Percentiles rank a stretch among this genome's conserved stretches.
Conservation (phyloP, 2,797 vertebrate genomes). For the Xenentodon cancila region DNA sequence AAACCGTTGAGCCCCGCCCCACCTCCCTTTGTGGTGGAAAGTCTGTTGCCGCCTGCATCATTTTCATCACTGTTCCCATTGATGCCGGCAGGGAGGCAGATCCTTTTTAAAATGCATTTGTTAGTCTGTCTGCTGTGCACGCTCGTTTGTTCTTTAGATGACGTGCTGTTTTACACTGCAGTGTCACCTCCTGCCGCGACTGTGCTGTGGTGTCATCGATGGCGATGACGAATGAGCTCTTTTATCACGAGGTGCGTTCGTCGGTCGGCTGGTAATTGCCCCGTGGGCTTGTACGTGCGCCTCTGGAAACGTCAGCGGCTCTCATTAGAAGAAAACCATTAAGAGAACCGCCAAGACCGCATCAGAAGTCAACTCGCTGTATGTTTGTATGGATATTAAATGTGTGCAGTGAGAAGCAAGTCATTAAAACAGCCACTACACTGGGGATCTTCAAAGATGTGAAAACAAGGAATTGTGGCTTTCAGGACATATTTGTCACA, state of each 20-base stretch:
- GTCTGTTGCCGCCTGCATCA: background rate
- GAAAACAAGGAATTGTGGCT: no score
- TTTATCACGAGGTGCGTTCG: constrained; percentile 1
- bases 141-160: constrained; percentile 4
- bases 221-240: constrained; percentile 16
- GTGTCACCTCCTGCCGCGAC: constrained; percentile 16
- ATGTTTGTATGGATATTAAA: constrained; percentile 12
- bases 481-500: no score
- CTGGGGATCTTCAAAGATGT: no score
- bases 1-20: no score
- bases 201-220: constrained; percentile 9
- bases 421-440: no score
- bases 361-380: background rate
- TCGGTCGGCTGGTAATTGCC: constrained; percentile 1
- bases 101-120: background rate
- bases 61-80: background rate
- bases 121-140: background rate
- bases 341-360: background rate
- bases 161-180: constrained; percentile 3
- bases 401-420: background rate
- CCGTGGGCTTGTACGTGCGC: constrained; percentile 1
- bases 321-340: constrained; percentile 9
- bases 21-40: no score
- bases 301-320: constrained; percentile 14
- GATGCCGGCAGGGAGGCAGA: background rate